Percentiles rank a stretch among this genome's conserved stretches.
Evolutionary conservation across 2,888 invertebrate species (phyloP).

Genomic region (Drepanosiphum platanoidis): DNA sequence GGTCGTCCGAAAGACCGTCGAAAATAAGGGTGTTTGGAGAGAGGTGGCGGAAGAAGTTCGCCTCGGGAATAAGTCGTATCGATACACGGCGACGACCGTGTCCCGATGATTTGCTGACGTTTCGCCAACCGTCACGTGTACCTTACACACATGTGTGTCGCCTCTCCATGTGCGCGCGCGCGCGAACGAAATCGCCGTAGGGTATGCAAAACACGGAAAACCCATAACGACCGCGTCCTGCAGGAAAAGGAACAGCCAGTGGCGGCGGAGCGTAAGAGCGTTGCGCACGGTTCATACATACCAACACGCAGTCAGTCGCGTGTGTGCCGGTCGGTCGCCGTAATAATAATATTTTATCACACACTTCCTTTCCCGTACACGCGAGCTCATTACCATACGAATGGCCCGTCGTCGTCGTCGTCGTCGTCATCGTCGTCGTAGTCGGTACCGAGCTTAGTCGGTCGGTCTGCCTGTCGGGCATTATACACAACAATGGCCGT

Average conservation of each 20-base stretch:
- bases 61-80: background rate
- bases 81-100: background rate
- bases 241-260: background rate
- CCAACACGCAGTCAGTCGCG: background rate
- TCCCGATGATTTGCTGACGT: background rate
- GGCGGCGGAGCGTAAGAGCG: background rate
- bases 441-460: background rate
- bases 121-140: background rate
- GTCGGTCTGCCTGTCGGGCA: background rate
- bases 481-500: background rate
- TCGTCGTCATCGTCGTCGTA: background rate
- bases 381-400: conserved; percentile 22
- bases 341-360: conserved; percentile 45
- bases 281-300: conserved; percentile 8
- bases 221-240: conserved; percentile 18
- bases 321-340: background rate
- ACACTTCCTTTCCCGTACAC: conserved; percentile 12
- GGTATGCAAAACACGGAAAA: conserved; percentile 61
- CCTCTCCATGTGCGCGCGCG: background rate
- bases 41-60: background rate
- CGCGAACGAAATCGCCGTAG: background rate
- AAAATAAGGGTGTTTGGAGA: background rate
- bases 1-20: background rate
- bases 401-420: background rate
- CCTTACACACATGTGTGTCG: background rate